Base-by-base conservation (phyloP, 2,797 vertebrate species). In the Pachyuromys duprasi region DNA sequence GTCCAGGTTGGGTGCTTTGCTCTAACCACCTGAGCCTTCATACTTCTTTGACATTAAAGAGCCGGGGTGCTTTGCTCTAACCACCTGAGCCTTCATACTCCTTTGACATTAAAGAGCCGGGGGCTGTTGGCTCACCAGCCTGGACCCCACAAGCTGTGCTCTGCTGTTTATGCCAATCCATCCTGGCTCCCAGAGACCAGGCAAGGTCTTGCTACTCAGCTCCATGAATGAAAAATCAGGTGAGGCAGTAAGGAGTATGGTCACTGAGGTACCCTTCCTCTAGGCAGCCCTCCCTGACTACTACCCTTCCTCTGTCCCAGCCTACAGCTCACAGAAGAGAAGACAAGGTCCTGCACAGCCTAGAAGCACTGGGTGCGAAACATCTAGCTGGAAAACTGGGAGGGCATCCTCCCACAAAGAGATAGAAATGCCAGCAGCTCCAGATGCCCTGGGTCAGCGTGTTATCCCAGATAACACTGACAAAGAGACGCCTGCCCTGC, bases 291-390 rank as follows among this genome's bases (percentile, higher is more conserved):
- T 79, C 65, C 63, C 22, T 75, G 65, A 70, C 28, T 39, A 15
- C 33, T 74, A 15, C 67, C 53, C 15, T 39, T 63, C 70, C 74
- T 72, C 9, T 15, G 63, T 11, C 69, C 65, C 55, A 65, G 65
- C 33, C 84, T 39, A 3, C 17, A 15, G 76, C 63, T 70, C 0
- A 0, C 0, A 22, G 81, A 60, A 28, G 49, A 14, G 0, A 60
- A 33, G 24, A 53, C 36, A 11, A 60, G 72, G 24, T 8, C 7
- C 57, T 49, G 15, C 28, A 42, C 69, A 14, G 0, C 28, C 65
- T n/a, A 67, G 20, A 84, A 4, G 42, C 31, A 2, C 13, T 5
- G 28, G 57, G 12, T 1, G 4, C 14, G 55, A 75, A 80, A 28
- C 24, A 39, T 13, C 12, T 1, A 5, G 17, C 18, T 57, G 60